Evolutionary conservation across 1,140 invertebrate species (phyloP).

Genomic region (Pogonognathellus flavescens): DNA sequence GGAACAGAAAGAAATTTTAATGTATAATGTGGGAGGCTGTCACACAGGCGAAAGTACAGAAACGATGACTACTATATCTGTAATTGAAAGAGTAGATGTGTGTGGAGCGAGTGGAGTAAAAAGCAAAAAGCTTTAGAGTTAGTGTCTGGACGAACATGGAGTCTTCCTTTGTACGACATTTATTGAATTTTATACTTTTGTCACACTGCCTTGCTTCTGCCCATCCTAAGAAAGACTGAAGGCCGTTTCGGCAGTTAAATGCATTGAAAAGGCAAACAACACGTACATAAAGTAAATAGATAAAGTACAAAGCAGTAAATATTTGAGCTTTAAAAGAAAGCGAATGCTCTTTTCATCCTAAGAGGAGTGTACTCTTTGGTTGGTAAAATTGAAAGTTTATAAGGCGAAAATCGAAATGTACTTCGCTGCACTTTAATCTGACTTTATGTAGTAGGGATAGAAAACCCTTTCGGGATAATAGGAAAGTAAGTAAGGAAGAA

Average conservation of each 20-base stretch:
- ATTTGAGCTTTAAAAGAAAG: slow-evolving; percentile 20
- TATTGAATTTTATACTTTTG: slow-evolving; percentile 46
- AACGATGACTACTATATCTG: not conserved
- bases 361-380: slow-evolving; percentile 15
- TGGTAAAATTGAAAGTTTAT: slow-evolving; percentile 41
- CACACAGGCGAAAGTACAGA: not conserved
- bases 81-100: slow-evolving; percentile 39
- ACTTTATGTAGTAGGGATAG: slow-evolving; percentile 21
- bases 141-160: not conserved
- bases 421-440: slow-evolving; percentile 34
- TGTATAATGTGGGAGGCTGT: slow-evolving; percentile 14
- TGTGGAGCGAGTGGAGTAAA: not conserved
- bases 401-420: slow-evolving; percentile 30
- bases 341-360: not conserved
- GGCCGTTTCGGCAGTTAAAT: slow-evolving; percentile 40
- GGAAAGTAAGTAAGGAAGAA: not conserved
- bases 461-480: slow-evolving; percentile 29
- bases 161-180: slow-evolving; percentile 28
- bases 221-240: not conserved
- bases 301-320: slow-evolving; percentile 19
- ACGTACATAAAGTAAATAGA: slow-evolving; percentile 22
- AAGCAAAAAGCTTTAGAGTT: not conserved
- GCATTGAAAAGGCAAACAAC: slow-evolving; percentile 36
- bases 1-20: slow-evolving; percentile 28
- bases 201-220: slow-evolving; percentile 29